phyloP scores from a whole-genome alignment of 2,888 invertebrate genomes.

The Lasioglossum leucozonium region DNA sequence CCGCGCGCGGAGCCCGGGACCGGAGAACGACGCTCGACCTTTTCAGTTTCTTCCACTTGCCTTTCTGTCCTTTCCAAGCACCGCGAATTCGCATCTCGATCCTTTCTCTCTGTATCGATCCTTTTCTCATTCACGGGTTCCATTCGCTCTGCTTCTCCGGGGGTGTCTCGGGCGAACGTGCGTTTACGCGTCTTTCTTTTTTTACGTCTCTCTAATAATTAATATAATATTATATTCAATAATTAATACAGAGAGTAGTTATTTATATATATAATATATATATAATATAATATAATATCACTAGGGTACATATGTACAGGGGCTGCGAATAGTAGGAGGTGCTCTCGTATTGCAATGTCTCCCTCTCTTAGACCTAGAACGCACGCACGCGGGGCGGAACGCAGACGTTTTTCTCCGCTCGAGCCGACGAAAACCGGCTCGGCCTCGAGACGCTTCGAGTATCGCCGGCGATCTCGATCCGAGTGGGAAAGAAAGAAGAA shows the following conservation, averaged over 20 bases:
- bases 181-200: conserved; percentile 71
- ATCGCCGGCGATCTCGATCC: conserved; percentile 9
- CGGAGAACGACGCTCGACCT: conserved; percentile 20
- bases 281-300: conserved; percentile 81
- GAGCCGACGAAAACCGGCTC: not conserved
- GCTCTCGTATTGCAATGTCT: conserved; percentile 82
- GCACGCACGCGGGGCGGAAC: conserved; percentile 66
- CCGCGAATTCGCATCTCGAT: not conserved
- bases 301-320: conserved; percentile 84
- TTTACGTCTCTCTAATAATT: conserved; percentile 79
- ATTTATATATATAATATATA: conserved; percentile 79
- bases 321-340: conserved; percentile 80
- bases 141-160: conserved; percentile 19
- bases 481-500: not conserved
- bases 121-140: not conserved
- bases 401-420: conserved; percentile 37
- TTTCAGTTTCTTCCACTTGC: not conserved
- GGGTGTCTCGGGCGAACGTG: conserved; percentile 71
- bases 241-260: conserved; percentile 83
- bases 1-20: not conserved
- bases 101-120: not conserved
- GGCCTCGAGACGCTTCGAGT: conserved; percentile 27
- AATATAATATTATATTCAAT: conserved; percentile 83
- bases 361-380: conserved; percentile 63
- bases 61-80: not conserved